These are phyloP conservation scores for Lycocorax pyrrhopterus DNA, from an alignment of 2,113 vertebrate species.

Conservation along the genomic window DNA sequence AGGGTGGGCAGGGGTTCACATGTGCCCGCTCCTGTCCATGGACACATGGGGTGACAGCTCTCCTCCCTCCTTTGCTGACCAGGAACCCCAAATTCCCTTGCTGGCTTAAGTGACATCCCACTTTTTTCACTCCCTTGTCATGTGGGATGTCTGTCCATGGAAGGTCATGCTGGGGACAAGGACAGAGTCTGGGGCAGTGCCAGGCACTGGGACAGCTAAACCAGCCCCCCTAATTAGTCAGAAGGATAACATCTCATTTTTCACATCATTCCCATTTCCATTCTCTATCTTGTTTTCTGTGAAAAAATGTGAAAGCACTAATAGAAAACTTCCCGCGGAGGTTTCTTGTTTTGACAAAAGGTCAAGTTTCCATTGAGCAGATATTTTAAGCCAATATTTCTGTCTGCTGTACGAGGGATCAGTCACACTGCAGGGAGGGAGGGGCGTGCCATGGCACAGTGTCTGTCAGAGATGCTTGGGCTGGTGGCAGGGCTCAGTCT, in stretches of 20 bases:
- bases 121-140: neutral
- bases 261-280: neutral
- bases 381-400: conserved; percentile 10
- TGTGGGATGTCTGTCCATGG: neutral
- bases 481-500: neutral
- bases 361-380: neutral
- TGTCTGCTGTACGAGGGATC: neutral
- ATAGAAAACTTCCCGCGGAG: neutral
- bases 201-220: neutral
- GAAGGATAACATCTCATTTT: neutral
- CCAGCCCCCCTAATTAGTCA: neutral
- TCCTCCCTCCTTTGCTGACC: neutral
- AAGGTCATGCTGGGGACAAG: neutral
- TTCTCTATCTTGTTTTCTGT: neutral
- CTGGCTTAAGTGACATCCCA: neutral
- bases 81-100: neutral
- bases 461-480: neutral
- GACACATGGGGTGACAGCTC: neutral
- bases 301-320: neutral
- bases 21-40: rapidly evolving
- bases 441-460: rapidly evolving
- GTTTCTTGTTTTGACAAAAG: conserved; percentile 26
- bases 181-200: neutral
- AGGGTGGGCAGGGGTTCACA: neutral
- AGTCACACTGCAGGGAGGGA: neutral